phyloP scores from a whole-genome alignment of 23 tunicate genomes.

The Phallusia fumigata region DNA sequence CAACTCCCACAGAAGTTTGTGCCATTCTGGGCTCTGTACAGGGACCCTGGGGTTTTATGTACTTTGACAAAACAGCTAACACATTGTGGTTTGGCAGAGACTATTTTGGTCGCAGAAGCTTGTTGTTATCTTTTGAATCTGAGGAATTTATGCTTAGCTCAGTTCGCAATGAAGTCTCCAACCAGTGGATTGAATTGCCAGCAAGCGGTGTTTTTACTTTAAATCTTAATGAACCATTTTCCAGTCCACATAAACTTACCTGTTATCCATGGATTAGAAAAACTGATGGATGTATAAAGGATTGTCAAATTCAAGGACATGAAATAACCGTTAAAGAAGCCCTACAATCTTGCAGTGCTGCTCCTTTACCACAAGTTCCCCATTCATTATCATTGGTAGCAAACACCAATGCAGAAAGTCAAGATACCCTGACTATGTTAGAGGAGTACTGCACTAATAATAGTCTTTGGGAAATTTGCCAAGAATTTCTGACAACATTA shows the following conservation, averaged over 20 bases:
- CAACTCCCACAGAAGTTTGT: constrained; percentile 14
- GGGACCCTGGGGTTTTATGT: constrained; percentile 84
- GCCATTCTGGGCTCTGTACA: constrained; percentile 30
- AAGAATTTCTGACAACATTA: constrained; percentile 25
- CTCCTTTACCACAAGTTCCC: not conserved
- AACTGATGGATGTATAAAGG: constrained; percentile 14
- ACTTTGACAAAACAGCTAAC: constrained; percentile 37
- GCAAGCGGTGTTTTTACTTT: constrained; percentile 48
- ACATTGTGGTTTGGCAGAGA: constrained; percentile 79
- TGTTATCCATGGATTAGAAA: constrained; percentile 54
- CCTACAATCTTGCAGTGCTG: not conserved
- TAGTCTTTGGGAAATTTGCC: constrained; percentile 24
- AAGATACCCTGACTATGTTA: not conserved
- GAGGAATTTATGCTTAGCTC: constrained; percentile 21
- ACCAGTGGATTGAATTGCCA: constrained; percentile 60
- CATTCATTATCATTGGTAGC: not conserved
- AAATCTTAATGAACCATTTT: constrained; percentile 8
- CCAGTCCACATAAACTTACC: not conserved
- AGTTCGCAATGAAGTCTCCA: constrained; percentile 6
- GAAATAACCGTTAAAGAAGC: not conserved
- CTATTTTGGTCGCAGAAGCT: constrained; percentile 83
- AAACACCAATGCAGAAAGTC: not conserved
- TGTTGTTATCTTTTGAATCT: constrained; percentile 26
- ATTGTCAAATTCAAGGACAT: not conserved
- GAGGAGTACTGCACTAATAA: not conserved